Evolutionary conservation across 2,888 invertebrate species (phyloP), one percentile per base, ranked within the genome.

Genomic region (Malachius bipustulatus): DNA sequence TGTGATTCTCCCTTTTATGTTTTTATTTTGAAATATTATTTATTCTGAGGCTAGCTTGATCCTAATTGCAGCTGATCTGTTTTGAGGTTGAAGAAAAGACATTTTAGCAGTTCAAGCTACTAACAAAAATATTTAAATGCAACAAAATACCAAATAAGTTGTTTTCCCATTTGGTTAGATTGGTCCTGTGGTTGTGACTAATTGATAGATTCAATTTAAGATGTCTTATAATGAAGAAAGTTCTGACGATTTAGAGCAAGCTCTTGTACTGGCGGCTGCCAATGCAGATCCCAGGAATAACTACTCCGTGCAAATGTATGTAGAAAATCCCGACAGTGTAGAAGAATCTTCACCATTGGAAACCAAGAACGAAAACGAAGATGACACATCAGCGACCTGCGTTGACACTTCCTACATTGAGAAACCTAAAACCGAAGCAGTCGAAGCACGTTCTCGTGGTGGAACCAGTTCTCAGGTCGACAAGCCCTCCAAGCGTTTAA

Each of bases 231-330:
- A n/a, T n/a, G n/a, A n/a, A 19, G 54, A 55, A 38, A 50, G 48
- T 32, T 48, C 54, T 13, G 57, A 59, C 26, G 59, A 60, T 45
- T 50, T 61, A 38, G 60, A 61, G 39, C 48, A 57, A 39, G 52
- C 57, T 24, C 43, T 62, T 30, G 48, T 62, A 24, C 40, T 58
- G 39, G 62, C 58, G 3, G 62, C 62, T 15, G 59, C 60, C 26
- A 57, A 59, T 42, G 57, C 60, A 3, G 59, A 59, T 43, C 54
- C 56, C 4, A 45, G 58, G 41, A 54, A 52, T 40, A 49, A 51
- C 35, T 34, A 33, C 1, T 40, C 43, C 13, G 13, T 24, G 14
- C 11, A 28, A 4, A 34, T 43, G 31, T 32, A 34, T 4, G 37
- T 33, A 11, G 36, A 46, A 37, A 27, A 34, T 14, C 43, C 41